A percentile compares a stretch with the other conserved stretches of the same genome.
phyloP scores from a whole-genome alignment of 2,888 invertebrate species.

The Drosophila kambysellisi region DNA sequence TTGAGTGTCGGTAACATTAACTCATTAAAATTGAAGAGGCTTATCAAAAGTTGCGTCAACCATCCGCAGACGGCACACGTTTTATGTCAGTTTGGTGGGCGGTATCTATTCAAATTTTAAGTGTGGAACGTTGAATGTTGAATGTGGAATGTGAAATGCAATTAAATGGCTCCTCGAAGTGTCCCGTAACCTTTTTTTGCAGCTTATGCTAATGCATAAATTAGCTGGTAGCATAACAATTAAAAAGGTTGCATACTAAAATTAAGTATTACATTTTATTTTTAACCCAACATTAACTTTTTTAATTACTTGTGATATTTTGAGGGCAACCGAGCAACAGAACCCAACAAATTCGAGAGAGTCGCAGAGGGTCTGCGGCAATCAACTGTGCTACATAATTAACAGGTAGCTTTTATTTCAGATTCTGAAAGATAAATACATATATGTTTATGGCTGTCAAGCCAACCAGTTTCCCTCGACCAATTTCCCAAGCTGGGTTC shows the following conservation, averaged over 20 bases:
- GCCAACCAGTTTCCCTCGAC: background rate
- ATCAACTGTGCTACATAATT: conserved; percentile 13
- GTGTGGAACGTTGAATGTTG: conserved; percentile 38
- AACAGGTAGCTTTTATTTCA: conserved; percentile 7
- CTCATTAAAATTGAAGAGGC: conserved; percentile 67
- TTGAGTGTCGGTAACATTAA: conserved; percentile 52
- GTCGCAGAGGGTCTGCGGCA: conserved; percentile 3
- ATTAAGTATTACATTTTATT: conserved; percentile 59
- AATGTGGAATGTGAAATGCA: conserved; percentile 51
- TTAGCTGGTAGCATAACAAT: conserved; percentile 58
- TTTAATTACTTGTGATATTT: conserved; percentile 60
- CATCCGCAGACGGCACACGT: conserved; percentile 37
- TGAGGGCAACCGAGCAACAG: conserved; percentile 1
- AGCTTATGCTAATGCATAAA: conserved; percentile 60
- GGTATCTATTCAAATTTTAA: conserved; percentile 35
- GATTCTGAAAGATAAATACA: background rate
- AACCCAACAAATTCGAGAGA: conserved; percentile 3
- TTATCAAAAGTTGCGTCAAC: conserved; percentile 46
- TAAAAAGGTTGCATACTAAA: conserved; percentile 64
- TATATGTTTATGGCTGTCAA: background rate
- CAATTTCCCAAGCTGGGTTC: background rate
- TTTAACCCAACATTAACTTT: conserved; percentile 56
- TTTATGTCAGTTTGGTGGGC: conserved; percentile 32
- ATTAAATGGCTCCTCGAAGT: conserved; percentile 51
- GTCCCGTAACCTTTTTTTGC: conserved; percentile 44